Evolutionary conservation across 2,888 invertebrate species (phyloP), one percentile per base, ranked within the genome.

Genomic region (Netelia fuscicornis): DNA sequence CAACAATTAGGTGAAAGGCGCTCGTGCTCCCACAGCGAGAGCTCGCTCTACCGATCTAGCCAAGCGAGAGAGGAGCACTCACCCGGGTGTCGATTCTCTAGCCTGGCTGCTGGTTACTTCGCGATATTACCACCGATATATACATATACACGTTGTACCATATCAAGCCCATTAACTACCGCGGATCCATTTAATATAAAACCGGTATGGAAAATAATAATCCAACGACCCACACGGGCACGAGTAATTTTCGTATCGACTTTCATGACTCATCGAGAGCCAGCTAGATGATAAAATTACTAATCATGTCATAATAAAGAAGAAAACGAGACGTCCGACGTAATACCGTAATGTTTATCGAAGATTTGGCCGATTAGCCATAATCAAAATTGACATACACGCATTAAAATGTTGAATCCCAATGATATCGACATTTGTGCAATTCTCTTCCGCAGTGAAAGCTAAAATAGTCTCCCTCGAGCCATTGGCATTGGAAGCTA

Each of bases 1-100:
- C 91, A 92, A 93, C 93, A 93, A 93, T 93, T 93, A 93, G 93
- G 93, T 93, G 93, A 93, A 93, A 93, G 93, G 93, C 92, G 91
- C 75, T 75, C 71, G 75, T 82, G 82, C 93, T 93, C 92, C 92
- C 93, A 93, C 91, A 91, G 89, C 70, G 86, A 74, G 86, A 84
- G 64, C 86, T 84, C 58, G 64, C 74, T 74, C 52, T 71, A 65
- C 65, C 56, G 17, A 13, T 37, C 10, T n/a, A 65, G 65, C n/a
- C 52, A 65, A n/a, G 52, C 54, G 74, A 64, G 37, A 64, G 30
- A 80, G 72, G 80, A 80, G 65, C 80, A 65, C 67, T 58, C 52
- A n/a, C 23, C 72, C 75, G 80, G 75, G 83, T 79, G 75, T 80
- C 83, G 79, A 83, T 83, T 64, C 79, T 83, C 75, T 54, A 79